Conservation (phyloP, 2,797 vertebrate species). For the Anniella stebbinsi region DNA sequence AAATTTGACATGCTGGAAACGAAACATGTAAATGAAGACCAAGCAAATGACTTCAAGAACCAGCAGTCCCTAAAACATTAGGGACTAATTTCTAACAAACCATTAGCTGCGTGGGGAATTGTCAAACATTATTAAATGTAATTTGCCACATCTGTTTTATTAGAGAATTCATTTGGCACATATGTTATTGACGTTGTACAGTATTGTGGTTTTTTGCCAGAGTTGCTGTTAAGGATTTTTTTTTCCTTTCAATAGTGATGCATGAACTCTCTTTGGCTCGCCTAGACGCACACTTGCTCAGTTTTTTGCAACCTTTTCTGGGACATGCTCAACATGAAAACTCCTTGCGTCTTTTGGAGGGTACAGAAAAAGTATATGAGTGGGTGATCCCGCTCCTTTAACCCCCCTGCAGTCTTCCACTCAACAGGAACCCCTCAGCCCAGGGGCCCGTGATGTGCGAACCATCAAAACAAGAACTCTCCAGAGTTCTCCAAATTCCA, state of each 20-base stretch:
- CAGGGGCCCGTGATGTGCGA: too few relatives aligned
- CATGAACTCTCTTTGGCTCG: neutral
- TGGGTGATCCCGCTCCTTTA: neutral
- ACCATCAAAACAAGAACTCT: too few relatives aligned
- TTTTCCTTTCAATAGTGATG: slow-evolving; percentile 28
- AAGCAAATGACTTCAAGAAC: slow-evolving; percentile 64
- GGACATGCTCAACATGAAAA: neutral
- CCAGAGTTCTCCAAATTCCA: too few relatives aligned
- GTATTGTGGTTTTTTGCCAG: slow-evolving; percentile 7
- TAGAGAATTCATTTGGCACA: slow-evolving; percentile 66
- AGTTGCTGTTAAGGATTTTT: neutral
- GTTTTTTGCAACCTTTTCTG: neutral
- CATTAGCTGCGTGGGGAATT: slow-evolving; percentile 70
- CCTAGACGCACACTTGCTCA: neutral
- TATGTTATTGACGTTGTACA: slow-evolving; percentile 52
- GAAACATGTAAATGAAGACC: slow-evolving; percentile 64
- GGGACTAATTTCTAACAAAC: slow-evolving; percentile 75
- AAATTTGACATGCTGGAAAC: neutral
- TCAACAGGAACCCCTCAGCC: neutral
- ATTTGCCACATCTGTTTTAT: slow-evolving; percentile 74
- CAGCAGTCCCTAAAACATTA: slow-evolving; percentile 71
- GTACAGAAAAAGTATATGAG: neutral
- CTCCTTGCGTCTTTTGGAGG: neutral
- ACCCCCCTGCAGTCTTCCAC: neutral
- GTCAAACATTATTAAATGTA: slow-evolving; percentile 75